Percentiles rank a stretch among this genome's conserved stretches.
phyloP scores from a whole-genome alignment of 2,888 invertebrate genomes.

The Mythimna lalbum region DNA sequence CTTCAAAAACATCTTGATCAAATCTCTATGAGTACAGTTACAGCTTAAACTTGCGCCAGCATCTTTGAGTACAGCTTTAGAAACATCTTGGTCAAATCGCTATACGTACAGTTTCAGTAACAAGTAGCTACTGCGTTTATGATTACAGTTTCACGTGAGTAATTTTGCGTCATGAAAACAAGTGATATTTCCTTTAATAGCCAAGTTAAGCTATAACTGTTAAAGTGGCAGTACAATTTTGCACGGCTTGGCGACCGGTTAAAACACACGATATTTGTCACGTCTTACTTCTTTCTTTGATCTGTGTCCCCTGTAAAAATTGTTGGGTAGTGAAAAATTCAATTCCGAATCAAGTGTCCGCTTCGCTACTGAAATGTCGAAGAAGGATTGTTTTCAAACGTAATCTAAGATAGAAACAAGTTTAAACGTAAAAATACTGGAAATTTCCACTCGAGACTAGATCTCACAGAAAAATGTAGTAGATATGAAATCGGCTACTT shows the following conservation, averaged over 20 bases:
- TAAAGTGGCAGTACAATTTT: too few species aligned
- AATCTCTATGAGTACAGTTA: too few species aligned
- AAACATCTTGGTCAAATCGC: background rate
- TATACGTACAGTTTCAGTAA: too few species aligned
- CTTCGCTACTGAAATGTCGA: conserved; percentile 34
- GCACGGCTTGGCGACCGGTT: too few species aligned
- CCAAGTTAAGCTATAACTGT: too few species aligned
- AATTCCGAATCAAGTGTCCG: conserved; percentile 41
- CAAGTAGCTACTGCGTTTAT: too few species aligned
- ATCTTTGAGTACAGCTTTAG: background rate
- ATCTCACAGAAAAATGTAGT: conserved; percentile 16
- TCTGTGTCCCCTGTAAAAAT: conserved; percentile 11
- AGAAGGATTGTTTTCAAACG: conserved; percentile 45
- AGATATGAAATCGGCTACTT: conserved; percentile 18
- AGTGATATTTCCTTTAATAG: too few species aligned
- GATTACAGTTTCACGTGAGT: too few species aligned
- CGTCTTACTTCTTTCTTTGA: conserved; percentile 3
- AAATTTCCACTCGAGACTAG: conserved; percentile 20
- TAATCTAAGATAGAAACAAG: conserved; percentile 44
- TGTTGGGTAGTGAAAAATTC: conserved; percentile 34
- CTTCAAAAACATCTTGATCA: background rate
- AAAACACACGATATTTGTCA: background rate
- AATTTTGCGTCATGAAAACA: too few species aligned
- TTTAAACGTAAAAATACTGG: conserved; percentile 45
- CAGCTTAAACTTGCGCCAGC: too few species aligned